Evolutionary conservation across 2,888 invertebrate species (phyloP).

Genomic region (Nezara viridula): DNA sequence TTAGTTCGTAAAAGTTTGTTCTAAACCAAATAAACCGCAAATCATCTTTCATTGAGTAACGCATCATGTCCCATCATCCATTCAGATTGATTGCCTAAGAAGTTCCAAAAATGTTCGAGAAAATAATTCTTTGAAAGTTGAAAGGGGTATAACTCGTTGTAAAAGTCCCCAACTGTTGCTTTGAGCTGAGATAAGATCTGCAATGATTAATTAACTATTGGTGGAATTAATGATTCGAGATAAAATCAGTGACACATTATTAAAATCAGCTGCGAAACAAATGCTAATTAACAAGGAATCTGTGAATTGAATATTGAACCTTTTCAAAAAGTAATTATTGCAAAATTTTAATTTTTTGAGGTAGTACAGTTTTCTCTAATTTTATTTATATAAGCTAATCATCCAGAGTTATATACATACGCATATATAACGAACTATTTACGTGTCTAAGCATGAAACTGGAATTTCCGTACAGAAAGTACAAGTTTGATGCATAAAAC

Average conservation of each 20-base stretch:
- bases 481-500: too few species aligned
- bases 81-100: not conserved
- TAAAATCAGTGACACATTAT: not conserved
- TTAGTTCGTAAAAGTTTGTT: too few species aligned
- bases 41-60: too few species aligned
- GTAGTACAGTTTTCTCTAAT: too few species aligned
- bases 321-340: not conserved
- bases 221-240: not conserved
- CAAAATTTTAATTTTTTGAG: not conserved
- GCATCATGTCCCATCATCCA: too few species aligned
- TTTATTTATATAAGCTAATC: too few species aligned
- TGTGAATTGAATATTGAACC: not conserved
- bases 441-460: too few species aligned
- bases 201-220: constrained; percentile 2
- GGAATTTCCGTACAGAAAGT: too few species aligned
- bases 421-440: too few species aligned
- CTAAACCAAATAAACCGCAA: too few species aligned
- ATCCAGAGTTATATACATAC: too few species aligned
- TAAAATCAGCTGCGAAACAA: constrained; percentile 11
- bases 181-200: not conserved
- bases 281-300: not conserved
- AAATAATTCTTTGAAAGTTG: not conserved
- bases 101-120: not conserved
- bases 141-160: not conserved
- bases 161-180: not conserved